Percentiles rank a stretch among this genome's conserved stretches.
Evolutionary conservation across 2,113 vertebrate species (phyloP).

Genomic region (Rhinichthys klamathensis): DNA sequence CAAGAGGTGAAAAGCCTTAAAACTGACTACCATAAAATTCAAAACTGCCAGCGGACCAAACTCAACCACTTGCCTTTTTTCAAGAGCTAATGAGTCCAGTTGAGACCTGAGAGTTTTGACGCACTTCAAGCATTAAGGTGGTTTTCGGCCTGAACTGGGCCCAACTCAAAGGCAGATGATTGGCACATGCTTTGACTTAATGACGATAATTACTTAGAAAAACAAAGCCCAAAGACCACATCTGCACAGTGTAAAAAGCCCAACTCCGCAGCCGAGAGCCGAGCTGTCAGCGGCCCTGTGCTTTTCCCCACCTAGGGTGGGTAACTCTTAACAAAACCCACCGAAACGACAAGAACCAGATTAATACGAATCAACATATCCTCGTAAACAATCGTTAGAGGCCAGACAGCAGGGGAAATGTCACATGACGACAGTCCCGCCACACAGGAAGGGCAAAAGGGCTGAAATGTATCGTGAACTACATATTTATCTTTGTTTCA

Average conservation of each 20-base stretch:
- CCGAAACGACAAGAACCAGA: constrained; percentile 87
- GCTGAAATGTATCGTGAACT: constrained; percentile 42
- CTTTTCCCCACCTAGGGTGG: constrained; percentile 74
- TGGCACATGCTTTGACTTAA: constrained; percentile 97
- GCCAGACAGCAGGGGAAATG: constrained; percentile 72
- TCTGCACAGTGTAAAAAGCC: constrained; percentile 90
- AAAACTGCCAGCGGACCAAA: constrained; percentile 69
- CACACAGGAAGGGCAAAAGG: constrained; percentile 74
- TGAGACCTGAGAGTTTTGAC: constrained; percentile 64
- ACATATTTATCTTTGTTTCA: not conserved
- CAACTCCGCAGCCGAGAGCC: constrained; percentile 69
- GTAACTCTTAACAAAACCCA: constrained; percentile 65
- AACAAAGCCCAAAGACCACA: constrained; percentile 86
- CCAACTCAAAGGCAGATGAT: constrained; percentile 89
- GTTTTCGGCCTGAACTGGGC: constrained; percentile 67
- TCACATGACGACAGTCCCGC: constrained; percentile 53
- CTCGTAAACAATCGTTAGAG: constrained; percentile 85
- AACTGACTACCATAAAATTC: constrained; percentile 69
- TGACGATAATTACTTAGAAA: constrained; percentile 98
- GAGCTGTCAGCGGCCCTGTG: constrained; percentile 82
- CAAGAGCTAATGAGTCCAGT: constrained; percentile 71
- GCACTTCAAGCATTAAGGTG: constrained; percentile 66
- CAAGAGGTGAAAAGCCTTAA: constrained; percentile 58
- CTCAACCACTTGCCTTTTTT: not conserved
- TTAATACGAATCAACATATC: constrained; percentile 91